phyloP scores from a whole-genome alignment of 2,888 invertebrate species.

The Napeogenes inachia region DNA sequence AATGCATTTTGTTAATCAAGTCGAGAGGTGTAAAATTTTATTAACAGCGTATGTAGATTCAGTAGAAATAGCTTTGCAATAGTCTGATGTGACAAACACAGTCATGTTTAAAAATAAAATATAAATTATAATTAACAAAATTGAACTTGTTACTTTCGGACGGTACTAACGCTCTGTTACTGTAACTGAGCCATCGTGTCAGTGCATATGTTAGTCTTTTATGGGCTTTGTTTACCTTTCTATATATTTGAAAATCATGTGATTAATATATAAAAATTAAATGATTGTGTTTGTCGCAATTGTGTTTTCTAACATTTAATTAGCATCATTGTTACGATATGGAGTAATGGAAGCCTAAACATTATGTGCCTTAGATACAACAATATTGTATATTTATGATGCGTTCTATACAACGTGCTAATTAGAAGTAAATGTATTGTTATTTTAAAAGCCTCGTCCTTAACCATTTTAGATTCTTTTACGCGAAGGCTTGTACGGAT shows the following conservation, averaged over 20 bases:
- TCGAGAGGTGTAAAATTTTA: slow-evolving; percentile 45
- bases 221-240: too few relatives aligned
- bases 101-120: too few relatives aligned
- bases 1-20: slow-evolving; percentile 60
- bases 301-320: slow-evolving; percentile 48
- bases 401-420: slow-evolving; percentile 78
- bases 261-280: too few relatives aligned
- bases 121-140: too few relatives aligned
- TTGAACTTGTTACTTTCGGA: neutral
- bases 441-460: slow-evolving; percentile 69
- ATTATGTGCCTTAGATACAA: slow-evolving; percentile 79
- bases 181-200: neutral
- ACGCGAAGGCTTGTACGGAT: slow-evolving; percentile 61
- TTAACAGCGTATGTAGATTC: slow-evolving; percentile 57
- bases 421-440: slow-evolving; percentile 72
- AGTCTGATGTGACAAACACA: slow-evolving; percentile 46
- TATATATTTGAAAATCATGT: too few relatives aligned
- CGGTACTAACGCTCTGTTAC: neutral
- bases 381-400: slow-evolving; percentile 79
- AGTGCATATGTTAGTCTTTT: neutral
- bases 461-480: slow-evolving; percentile 62
- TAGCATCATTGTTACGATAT: slow-evolving; percentile 75
- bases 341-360: slow-evolving; percentile 77
- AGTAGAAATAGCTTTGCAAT: slow-evolving; percentile 68
- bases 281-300: slow-evolving; percentile 46